Conservation (phyloP, 92 coral and sea anemone genomes). For the Phenganax stokvisi region DNA sequence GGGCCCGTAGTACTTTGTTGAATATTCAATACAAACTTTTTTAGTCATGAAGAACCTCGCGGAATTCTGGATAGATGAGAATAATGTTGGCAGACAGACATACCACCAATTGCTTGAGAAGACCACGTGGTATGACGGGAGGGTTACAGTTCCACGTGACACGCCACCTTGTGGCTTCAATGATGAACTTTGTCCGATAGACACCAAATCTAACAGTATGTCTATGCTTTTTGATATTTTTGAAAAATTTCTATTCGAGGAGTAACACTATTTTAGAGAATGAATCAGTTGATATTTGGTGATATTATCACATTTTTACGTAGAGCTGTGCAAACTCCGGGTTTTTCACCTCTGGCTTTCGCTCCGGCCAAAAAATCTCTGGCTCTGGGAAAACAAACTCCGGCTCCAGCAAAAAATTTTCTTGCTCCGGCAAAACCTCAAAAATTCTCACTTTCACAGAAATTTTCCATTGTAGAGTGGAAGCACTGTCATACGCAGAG, state of each 20-base stretch:
- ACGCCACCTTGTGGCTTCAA: slow-evolving; percentile 73
- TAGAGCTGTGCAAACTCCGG: no score
- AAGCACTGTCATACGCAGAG: no score
- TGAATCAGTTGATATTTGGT: background rate
- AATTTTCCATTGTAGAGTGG: no score
- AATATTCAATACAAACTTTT: background rate
- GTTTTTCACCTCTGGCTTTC: no score
- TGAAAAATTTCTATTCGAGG: background rate
- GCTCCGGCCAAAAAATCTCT: no score
- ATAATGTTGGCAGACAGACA: background rate
- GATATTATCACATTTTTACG: no score
- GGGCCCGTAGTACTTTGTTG: background rate
- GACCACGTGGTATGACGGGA: slow-evolving; percentile 48
- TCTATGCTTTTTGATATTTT: background rate
- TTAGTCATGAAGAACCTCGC: background rate
- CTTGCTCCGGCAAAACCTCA: no score
- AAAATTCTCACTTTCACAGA: no score
- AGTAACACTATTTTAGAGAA: background rate
- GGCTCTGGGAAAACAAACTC: no score
- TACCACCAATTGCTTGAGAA: background rate
- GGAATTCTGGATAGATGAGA: slow-evolving; percentile 18
- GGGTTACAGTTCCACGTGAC: slow-evolving; percentile 59
- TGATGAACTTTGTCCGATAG: slow-evolving; percentile 50
- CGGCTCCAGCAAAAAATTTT: no score
- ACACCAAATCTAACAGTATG: slow-evolving; percentile 20